Percentiles rank a stretch among this genome's conserved stretches.
Conservation (phyloP, 2,888 invertebrate species). For the Tenthredo amoena region DNA sequence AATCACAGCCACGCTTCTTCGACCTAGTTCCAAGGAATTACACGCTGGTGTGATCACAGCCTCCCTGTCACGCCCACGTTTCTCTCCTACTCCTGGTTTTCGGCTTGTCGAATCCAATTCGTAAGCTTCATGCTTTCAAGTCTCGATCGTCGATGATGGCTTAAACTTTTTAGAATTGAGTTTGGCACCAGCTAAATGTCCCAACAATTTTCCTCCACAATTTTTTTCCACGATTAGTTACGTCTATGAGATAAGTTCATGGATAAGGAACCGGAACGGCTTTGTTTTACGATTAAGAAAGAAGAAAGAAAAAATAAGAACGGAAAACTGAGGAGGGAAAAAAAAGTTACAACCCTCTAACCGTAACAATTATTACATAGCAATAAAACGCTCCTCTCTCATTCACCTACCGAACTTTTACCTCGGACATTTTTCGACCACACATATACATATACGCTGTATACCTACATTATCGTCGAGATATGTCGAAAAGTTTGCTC, state of each 20-base stretch:
- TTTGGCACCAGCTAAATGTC: neutral
- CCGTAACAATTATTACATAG: slow-evolving; percentile 5
- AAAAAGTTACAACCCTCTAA: neutral
- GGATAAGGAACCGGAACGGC: neutral
- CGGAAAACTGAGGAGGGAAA: neutral
- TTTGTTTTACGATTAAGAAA: neutral
- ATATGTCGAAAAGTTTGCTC: slow-evolving; percentile 14
- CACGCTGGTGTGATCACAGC: slow-evolving; percentile 42
- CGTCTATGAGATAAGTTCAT: neutral
- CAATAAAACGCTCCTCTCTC: neutral
- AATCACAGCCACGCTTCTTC: slow-evolving; percentile 62
- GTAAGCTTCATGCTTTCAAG: slow-evolving; percentile 10
- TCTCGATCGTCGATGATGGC: neutral
- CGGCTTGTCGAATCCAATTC: slow-evolving; percentile 15
- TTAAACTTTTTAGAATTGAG: neutral
- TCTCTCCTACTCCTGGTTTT: neutral
- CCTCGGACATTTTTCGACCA: slow-evolving; percentile 8
- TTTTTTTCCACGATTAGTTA: neutral
- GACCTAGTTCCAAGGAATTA: slow-evolving; percentile 46
- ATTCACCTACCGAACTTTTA: slow-evolving; percentile 7
- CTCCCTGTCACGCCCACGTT: slow-evolving; percentile 17
- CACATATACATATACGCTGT: neutral
- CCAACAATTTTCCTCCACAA: neutral
- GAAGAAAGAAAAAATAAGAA: neutral
- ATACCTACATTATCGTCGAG: neutral